phyloP scores from a whole-genome alignment of 1,140 invertebrate genomes.

The Caenorhabditis latens region DNA sequence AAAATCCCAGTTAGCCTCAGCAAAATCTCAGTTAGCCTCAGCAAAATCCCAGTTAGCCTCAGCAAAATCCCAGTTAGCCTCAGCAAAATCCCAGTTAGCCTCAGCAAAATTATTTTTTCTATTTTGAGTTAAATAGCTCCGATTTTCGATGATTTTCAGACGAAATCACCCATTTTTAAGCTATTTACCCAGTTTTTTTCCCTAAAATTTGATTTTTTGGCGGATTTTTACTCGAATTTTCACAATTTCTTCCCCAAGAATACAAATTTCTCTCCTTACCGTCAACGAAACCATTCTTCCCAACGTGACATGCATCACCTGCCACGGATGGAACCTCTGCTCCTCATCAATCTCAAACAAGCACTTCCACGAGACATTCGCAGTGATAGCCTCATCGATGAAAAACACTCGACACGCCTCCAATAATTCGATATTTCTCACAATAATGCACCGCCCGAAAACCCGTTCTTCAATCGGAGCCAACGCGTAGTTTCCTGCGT shows the following conservation, averaged over 20 bases:
- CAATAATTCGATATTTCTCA: background rate
- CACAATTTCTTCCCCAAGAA: background rate
- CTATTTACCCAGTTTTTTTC: too few species aligned
- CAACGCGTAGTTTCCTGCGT: background rate
- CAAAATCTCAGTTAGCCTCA: too few species aligned
- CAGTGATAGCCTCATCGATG: slow-evolving; percentile 11
- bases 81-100: too few species aligned
- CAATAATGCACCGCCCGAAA: background rate
- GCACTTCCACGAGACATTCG: slow-evolving; percentile 28
- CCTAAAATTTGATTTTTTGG: background rate
- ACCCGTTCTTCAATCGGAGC: background rate
- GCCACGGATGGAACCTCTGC: background rate
- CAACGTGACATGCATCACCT: slow-evolving; percentile 20
- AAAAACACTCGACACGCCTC: slow-evolving; percentile 9
- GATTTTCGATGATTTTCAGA: too few species aligned
- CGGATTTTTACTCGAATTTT: background rate
- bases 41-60: too few species aligned
- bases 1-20: too few species aligned
- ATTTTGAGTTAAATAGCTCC: too few species aligned
- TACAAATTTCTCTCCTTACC: background rate
- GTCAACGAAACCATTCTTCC: background rate
- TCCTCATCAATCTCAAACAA: background rate
- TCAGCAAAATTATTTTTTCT: too few species aligned
- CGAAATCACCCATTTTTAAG: too few species aligned
- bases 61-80: too few species aligned